A percentile compares a stretch with the other conserved stretches of the same genome.
phyloP scores from a whole-genome alignment of 1,140 invertebrate genomes.

The Aphelenchoides fujianensis region DNA sequence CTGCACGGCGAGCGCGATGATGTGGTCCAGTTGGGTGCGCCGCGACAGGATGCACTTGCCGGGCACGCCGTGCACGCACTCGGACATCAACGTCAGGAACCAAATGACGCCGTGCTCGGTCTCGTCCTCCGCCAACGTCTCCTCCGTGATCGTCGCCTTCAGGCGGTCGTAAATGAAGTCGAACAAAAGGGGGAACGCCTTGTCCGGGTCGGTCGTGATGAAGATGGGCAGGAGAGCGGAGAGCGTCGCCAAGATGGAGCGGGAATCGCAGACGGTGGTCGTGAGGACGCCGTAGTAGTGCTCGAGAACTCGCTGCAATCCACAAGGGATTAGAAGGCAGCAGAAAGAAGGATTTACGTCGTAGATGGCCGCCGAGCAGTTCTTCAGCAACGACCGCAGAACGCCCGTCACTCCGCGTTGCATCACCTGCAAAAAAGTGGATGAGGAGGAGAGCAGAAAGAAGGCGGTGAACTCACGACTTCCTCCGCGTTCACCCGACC shows the following conservation, averaged over 20 bases:
- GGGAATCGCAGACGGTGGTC: constrained; percentile 74
- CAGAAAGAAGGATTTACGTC: constrained; percentile 53
- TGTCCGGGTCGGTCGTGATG: constrained; percentile 25
- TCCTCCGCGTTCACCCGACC: constrained; percentile 69
- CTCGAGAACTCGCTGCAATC: constrained; percentile 68
- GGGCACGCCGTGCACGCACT: constrained; percentile 29
- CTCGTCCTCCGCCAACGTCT: constrained; percentile 52
- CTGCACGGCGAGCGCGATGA: constrained; percentile 22
- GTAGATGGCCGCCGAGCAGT: constrained; percentile 70
- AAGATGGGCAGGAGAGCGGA: constrained; percentile 12
- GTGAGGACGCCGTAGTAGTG: constrained; percentile 75
- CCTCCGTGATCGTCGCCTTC: constrained; percentile 31
- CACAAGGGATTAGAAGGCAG: background rate
- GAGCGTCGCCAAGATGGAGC: constrained; percentile 71
- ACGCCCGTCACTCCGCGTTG: constrained; percentile 73
- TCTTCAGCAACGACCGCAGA: constrained; percentile 70
- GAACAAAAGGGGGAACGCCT: constrained; percentile 25
- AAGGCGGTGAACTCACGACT: too few relatives aligned
- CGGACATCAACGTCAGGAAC: constrained; percentile 46
- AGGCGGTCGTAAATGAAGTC: constrained; percentile 21
- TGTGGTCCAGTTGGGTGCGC: constrained; percentile 24
- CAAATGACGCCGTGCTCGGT: constrained; percentile 52
- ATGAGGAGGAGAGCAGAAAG: too few relatives aligned
- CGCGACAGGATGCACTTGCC: constrained; percentile 26
- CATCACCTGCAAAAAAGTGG: too few relatives aligned